Evolutionary conservation across 2,113 vertebrate genomes (phyloP).

Genomic region (Climacteris rufus): DNA sequence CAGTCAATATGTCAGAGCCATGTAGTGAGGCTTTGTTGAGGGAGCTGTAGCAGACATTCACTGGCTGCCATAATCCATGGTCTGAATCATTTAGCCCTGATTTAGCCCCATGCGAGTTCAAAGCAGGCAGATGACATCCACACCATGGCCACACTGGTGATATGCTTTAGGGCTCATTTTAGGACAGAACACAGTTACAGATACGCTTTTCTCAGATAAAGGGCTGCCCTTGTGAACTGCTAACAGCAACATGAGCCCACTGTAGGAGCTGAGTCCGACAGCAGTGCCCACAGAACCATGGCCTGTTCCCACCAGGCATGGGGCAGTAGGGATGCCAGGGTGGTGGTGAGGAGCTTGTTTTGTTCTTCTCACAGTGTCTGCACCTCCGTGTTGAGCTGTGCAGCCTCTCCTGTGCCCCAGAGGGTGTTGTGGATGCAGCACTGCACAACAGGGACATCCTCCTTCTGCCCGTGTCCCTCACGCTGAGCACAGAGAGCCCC

Average conservation of each 20-base stretch:
- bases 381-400: not conserved
- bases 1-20: not conserved
- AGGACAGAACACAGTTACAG: not conserved
- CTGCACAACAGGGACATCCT: not conserved
- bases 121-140: not conserved
- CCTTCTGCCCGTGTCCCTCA: not conserved
- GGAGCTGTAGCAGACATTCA: not conserved
- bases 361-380: not conserved
- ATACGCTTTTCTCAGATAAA: not conserved
- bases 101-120: not conserved
- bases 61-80: not conserved
- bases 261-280: not conserved
- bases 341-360: not conserved
- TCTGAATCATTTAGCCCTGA: not conserved
- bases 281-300: accelerated
- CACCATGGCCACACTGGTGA: not conserved
- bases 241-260: not conserved
- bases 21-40: not conserved
- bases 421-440: not conserved
- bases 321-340: not conserved
- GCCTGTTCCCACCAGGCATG: not conserved
- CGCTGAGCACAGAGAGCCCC: not conserved
- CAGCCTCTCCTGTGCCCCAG: not conserved
- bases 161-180: not conserved
- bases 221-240: not conserved